phyloP scores from a whole-genome alignment of 2,797 vertebrate genomes.

The Trachops cirrhosus region DNA sequence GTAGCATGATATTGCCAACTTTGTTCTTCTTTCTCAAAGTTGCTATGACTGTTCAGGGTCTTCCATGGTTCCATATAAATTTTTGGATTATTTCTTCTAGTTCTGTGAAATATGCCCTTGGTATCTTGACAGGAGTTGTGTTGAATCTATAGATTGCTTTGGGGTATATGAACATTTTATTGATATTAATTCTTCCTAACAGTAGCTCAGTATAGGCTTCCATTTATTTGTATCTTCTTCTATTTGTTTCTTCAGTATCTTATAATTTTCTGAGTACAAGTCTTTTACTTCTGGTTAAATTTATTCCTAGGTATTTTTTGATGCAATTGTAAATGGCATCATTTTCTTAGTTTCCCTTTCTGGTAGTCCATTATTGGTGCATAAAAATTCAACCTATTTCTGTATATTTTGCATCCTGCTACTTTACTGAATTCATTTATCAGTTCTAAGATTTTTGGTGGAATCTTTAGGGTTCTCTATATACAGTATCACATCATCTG shows the following conservation, averaged over 20 bases:
- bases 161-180: background rate
- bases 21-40: background rate
- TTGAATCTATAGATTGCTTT: background rate
- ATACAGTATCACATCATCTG: background rate
- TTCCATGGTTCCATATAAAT: background rate
- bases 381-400: background rate
- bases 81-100: background rate
- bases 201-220: background rate
- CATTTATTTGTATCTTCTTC: background rate
- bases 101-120: background rate
- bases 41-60: background rate
- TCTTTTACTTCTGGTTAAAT: background rate
- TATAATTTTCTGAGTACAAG: background rate
- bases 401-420: background rate
- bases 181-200: background rate
- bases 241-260: background rate
- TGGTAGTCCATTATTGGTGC: background rate
- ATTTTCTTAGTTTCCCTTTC: background rate
- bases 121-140: background rate
- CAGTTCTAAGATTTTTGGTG: background rate
- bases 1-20: background rate
- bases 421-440: background rate
- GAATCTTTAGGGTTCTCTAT: background rate
- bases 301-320: background rate
- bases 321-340: background rate